Evolutionary conservation across 2,113 vertebrate species (phyloP).

Genomic region (Callionymus lyra): DNA sequence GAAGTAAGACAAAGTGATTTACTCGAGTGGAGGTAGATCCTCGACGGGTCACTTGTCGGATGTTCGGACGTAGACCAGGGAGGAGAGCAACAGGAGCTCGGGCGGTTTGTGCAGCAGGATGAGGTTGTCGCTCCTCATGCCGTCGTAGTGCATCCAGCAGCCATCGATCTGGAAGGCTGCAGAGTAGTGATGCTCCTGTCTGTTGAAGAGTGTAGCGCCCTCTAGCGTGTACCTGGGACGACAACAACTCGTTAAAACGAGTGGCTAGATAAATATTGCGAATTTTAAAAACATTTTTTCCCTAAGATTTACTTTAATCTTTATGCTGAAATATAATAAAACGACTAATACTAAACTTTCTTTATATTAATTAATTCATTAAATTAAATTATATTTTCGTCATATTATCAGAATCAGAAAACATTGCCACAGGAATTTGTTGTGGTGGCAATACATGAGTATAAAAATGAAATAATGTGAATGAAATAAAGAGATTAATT

Average conservation of each 20-base stretch:
- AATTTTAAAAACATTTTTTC: too few relatives aligned
- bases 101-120: conserved; percentile 80
- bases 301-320: too few relatives aligned
- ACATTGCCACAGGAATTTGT: too few relatives aligned
- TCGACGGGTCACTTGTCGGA: conserved; percentile 76
- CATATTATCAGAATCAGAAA: too few relatives aligned
- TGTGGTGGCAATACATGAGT: too few relatives aligned
- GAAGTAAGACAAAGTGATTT: conserved; percentile 4
- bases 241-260: neutral
- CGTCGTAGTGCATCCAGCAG: conserved; percentile 79
- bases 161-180: conserved; percentile 79
- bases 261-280: neutral
- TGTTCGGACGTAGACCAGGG: conserved; percentile 75
- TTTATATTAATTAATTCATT: too few relatives aligned
- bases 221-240: conserved; percentile 74
- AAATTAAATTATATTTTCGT: too few relatives aligned
- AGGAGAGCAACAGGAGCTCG: conserved; percentile 76
- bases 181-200: conserved; percentile 83
- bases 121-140: conserved; percentile 77
- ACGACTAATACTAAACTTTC: too few relatives aligned
- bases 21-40: too few relatives aligned
- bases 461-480: too few relatives aligned
- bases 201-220: conserved; percentile 83
- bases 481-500: too few relatives aligned
- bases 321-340: too few relatives aligned